Evolutionary conservation across 2,113 vertebrate species (phyloP).

Genomic region (Bothrops jararaca): DNA sequence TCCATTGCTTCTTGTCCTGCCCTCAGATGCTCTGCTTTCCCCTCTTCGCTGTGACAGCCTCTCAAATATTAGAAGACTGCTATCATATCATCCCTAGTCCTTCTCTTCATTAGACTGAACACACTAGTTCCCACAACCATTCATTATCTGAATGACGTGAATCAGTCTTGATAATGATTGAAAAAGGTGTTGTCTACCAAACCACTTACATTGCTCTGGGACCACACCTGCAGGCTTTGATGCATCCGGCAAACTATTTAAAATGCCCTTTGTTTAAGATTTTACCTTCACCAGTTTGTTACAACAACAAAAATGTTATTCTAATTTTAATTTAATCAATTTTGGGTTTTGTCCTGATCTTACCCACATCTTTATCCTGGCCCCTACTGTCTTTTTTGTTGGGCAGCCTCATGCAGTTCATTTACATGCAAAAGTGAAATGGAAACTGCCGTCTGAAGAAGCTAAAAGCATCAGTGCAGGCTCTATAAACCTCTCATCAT

Average conservation of each 20-base stretch:
- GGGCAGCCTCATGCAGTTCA: not conserved
- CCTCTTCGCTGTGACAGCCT: not conserved
- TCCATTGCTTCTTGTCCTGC: not conserved
- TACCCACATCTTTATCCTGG: too few species aligned
- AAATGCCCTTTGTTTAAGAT: not conserved
- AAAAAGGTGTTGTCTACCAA: slow-evolving; percentile 35
- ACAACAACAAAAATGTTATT: not conserved
- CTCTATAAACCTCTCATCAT: not conserved
- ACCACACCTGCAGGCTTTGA: not conserved
- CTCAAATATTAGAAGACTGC: not conserved
- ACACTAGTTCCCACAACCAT: not conserved
- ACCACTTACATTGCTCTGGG: slow-evolving; percentile 2
- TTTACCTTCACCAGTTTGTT: not conserved
- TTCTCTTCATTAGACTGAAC: not conserved
- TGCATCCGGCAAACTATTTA: not conserved
- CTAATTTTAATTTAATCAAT: not conserved
- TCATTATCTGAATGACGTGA: not conserved
- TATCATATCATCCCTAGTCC: not conserved
- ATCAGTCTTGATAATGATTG: slow-evolving; percentile 49
- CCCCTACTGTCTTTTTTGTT: too few species aligned
- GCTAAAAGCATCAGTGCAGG: not conserved
- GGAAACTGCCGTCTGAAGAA: not conserved
- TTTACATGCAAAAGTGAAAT: not conserved
- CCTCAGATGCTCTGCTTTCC: not conserved
- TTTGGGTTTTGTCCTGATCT: too few species aligned